Percentiles rank a stretch among this genome's conserved stretches.
These are phyloP conservation scores for Enteromius paludinosus DNA, from an alignment of 2,797 vertebrate species.

Conservation along the genomic window DNA sequence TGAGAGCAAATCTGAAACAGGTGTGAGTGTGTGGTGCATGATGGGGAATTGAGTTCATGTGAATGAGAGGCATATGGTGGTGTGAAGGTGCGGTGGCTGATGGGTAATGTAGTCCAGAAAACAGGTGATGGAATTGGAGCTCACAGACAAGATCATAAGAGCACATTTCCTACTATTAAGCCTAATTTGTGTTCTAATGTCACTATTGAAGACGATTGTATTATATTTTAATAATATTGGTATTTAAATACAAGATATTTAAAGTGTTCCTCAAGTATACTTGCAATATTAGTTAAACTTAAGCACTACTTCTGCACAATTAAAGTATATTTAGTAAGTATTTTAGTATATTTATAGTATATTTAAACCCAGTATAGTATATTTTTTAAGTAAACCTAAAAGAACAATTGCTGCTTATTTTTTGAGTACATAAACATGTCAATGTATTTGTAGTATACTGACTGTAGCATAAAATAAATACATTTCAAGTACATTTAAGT, in stretches of 20 bases:
- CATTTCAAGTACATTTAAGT: not conserved
- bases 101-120: too few species aligned
- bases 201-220: not conserved
- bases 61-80: too few species aligned
- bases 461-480: not conserved
- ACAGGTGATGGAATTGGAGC: too few species aligned
- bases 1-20: too few species aligned
- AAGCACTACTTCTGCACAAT: not conserved
- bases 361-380: too few species aligned
- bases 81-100: too few species aligned
- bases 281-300: not conserved
- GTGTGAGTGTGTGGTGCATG: too few species aligned
- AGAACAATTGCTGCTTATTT: not conserved
- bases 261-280: not conserved
- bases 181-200: not conserved
- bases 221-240: not conserved
- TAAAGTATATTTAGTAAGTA: not conserved
- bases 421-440: not conserved
- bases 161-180: not conserved
- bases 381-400: too few species aligned
- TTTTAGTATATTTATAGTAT: too few species aligned
- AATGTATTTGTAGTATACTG: not conserved
- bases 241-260: not conserved
- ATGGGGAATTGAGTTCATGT: too few species aligned
- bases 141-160: too few species aligned